Evolutionary conservation across 2,113 vertebrate species (phyloP).

Genomic region (Rallus limicola): DNA sequence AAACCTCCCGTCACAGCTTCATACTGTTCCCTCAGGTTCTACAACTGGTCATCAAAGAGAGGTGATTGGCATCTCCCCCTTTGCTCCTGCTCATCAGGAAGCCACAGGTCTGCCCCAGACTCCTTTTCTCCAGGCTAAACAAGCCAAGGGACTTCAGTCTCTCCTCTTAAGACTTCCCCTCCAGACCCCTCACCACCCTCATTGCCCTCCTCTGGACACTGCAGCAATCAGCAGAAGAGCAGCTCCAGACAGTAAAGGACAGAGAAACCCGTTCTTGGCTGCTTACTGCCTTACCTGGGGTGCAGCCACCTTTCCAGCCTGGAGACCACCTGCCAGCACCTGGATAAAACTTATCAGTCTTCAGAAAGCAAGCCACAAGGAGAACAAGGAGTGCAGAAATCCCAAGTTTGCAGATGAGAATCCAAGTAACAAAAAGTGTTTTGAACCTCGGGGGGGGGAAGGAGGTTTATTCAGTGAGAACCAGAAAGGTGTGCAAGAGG

Average conservation of each 20-base stretch:
- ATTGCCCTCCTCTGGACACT: no score
- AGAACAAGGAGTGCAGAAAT: fast-evolving
- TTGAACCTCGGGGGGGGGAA: not conserved
- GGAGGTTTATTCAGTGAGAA: not conserved
- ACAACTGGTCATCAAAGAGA: no score
- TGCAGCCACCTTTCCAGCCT: not conserved
- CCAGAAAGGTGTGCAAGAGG: fast-evolving
- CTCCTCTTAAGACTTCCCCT: no score
- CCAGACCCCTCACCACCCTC: no score
- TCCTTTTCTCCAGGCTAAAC: no score
- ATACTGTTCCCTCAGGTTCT: no score
- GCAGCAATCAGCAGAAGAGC: not conserved
- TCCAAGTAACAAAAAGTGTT: fast-evolving
- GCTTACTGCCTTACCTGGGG: not conserved
- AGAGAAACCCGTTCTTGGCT: not conserved
- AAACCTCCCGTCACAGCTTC: no score
- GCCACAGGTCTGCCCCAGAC: no score
- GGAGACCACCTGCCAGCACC: not conserved
- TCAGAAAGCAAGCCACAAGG: not conserved
- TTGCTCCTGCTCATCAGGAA: no score
- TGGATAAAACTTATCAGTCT: not conserved
- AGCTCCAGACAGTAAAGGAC: fast-evolving
- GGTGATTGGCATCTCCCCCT: no score
- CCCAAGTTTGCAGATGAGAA: not conserved
- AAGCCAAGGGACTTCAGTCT: no score